phyloP scores from a whole-genome alignment of 2,888 invertebrate genomes.

The Phyllotreta striolata region DNA sequence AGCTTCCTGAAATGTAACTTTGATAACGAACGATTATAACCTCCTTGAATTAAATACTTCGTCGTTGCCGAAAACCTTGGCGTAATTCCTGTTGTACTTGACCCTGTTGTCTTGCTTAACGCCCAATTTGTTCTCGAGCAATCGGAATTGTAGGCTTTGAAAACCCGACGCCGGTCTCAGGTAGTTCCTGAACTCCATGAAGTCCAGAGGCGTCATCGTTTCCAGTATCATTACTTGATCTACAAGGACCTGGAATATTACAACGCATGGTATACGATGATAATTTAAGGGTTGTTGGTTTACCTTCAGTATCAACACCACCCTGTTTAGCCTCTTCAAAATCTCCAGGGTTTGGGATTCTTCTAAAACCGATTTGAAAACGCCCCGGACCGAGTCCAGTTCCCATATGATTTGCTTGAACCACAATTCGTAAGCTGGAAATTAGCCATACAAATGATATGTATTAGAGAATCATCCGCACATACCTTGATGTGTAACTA shows the following conservation, averaged over 20 bases:
- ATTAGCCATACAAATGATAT: constrained; percentile 4
- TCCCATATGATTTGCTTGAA: constrained; percentile 99
- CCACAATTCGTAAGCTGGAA: constrained; percentile 96
- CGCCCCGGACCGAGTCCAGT: constrained; percentile 87
- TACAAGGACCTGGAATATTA: constrained; percentile 77
- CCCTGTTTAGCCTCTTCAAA: constrained; percentile 87
- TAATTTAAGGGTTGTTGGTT: background rate
- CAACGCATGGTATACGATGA: too few species aligned
- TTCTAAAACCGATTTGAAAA: constrained; percentile 82
- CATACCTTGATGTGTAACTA: constrained; percentile 95
- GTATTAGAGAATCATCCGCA: background rate
- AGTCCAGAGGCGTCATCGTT: constrained; percentile 98
- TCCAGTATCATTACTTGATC: constrained; percentile 98
- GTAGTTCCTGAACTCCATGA: constrained; percentile 96
- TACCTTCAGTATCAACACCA: constrained; percentile 92
- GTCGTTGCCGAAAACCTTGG: constrained; percentile 83
- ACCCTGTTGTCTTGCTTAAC: constrained; percentile 85
- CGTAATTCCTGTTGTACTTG: constrained; percentile 93
- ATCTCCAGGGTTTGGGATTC: constrained; percentile 94
- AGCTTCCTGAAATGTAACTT: constrained; percentile 56
- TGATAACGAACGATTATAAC: background rate
- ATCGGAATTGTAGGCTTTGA: constrained; percentile 94
- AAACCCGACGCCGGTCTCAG: constrained; percentile 97
- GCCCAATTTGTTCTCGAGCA: constrained; percentile 93
- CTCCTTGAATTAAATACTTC: constrained; percentile 55